Base-by-base conservation (phyloP, 2,797 vertebrate genomes). In the Neopelma chrysocephalum region DNA sequence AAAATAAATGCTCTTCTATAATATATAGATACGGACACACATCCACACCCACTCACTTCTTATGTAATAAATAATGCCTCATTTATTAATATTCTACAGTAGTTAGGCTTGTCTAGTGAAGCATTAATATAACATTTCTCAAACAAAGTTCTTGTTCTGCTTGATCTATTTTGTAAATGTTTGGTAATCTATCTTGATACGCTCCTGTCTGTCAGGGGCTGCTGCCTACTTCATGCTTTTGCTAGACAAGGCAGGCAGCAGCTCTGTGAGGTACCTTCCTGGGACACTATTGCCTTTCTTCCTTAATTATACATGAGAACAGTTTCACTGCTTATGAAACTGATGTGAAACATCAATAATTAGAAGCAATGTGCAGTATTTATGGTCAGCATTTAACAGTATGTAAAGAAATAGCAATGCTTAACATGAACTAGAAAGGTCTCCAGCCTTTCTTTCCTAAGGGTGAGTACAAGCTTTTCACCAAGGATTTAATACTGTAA, bases 181-280 rank as follows among this genome's bases (percentile, higher is more conserved):
- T 91, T 82, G 57, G 90, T 84, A 93, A 96, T 95, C 79, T 90
- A 75, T 96, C 96, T 96, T 95, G 87, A 94, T 94, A 91, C 0
- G 2, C 38, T 88, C 62, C 71, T 93, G 87, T 92, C 94, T 95
- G 78, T 92, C 96, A 93, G 83, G 66, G 78, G 47, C 72, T 93
- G 85, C 87, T 85, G 60, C 82, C 42, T 71, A n/a, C 69, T 80
- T 84, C 66, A 34, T 23, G 32, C 31, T 57, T 62, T 58, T 45
- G 42, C 85, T 31, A 31, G 50, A 26, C 85, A 53, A 89, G 69
- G 78, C 54, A 82, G 83, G 45, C 58, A 83, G 73, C 18, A 22
- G 56, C 31, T 53, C 36, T 12, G 12, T 2, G 62, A 93, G 75
- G 26, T 34, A 32, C 66, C 11, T 86, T 65, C 77, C 56, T 43